Evolutionary conservation across 2,113 vertebrate species (phyloP).

Genomic region (Xenopus laevis): DNA sequence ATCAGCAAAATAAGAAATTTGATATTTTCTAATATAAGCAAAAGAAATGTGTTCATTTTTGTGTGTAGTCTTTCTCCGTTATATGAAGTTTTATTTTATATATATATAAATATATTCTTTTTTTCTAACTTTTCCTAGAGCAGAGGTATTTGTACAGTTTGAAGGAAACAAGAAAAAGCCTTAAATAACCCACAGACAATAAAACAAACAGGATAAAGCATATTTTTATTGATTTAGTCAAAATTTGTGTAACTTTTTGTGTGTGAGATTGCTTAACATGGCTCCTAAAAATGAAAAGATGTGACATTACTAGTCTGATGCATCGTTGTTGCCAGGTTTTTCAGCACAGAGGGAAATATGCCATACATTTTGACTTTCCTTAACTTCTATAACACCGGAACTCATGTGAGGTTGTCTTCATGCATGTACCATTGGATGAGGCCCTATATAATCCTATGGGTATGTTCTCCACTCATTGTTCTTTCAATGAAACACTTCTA

Average conservation of each 20-base stretch:
- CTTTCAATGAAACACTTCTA: too few relatives aligned
- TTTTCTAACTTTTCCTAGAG: not conserved
- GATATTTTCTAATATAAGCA: constrained; percentile 53
- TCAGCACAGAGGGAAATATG: too few relatives aligned
- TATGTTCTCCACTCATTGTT: too few relatives aligned
- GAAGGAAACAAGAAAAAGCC: constrained; percentile 55
- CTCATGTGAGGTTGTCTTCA: too few relatives aligned
- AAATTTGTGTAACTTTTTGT: constrained; percentile 10
- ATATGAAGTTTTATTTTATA: constrained; percentile 32
- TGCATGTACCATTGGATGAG: too few relatives aligned
- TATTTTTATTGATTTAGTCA: constrained; percentile 41
- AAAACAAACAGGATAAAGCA: constrained; percentile 50
- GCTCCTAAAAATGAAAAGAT: not conserved
- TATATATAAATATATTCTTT: constrained; percentile 22
- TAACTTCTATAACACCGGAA: too few relatives aligned
- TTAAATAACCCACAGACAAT: constrained; percentile 61
- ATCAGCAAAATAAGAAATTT: constrained; percentile 38
- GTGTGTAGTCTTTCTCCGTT: constrained; percentile 37
- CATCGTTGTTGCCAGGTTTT: too few relatives aligned
- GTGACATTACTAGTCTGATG: not conserved
- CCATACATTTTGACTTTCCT: too few relatives aligned
- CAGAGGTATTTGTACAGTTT: constrained; percentile 55
- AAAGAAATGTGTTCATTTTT: constrained; percentile 54
- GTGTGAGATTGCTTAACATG: not conserved
- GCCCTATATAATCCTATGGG: too few relatives aligned